phyloP scores from a whole-genome alignment of 2,797 vertebrate genomes.

The Psittacula echo region DNA sequence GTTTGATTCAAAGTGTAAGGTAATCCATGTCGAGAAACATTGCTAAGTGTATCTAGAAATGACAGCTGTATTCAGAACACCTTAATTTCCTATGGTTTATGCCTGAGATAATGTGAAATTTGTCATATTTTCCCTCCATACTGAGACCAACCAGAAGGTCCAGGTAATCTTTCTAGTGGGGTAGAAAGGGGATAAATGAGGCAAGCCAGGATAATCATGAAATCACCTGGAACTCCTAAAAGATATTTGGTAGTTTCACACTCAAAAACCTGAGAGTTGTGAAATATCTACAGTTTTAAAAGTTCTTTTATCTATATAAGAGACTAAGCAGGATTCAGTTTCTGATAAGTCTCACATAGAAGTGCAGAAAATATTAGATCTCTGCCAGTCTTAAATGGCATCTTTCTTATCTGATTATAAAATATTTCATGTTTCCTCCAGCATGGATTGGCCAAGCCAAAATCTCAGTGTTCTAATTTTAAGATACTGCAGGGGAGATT shows the following conservation, averaged over 20 bases:
- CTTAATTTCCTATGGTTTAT: background rate
- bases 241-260: background rate
- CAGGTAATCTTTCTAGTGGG: background rate
- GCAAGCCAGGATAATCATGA: background rate
- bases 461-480: background rate
- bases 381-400: background rate
- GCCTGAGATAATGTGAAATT: background rate
- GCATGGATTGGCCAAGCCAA: background rate
- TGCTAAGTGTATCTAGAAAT: background rate
- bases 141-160: background rate
- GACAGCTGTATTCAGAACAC: background rate
- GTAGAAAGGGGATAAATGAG: background rate
- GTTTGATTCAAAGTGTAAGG: background rate
- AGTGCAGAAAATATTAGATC: background rate
- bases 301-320: background rate
- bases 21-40: background rate
- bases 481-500: background rate
- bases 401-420: background rate
- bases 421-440: background rate
- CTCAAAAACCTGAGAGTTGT: background rate
- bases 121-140: accelerated
- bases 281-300: background rate
- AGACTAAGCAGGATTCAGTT: background rate
- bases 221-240: background rate
- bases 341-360: background rate